A percentile compares a stretch with the other conserved stretches of the same genome.
These are phyloP conservation scores for Metridium senile DNA, from an alignment of 92 coral and sea anemone species.

Conservation along the genomic window DNA sequence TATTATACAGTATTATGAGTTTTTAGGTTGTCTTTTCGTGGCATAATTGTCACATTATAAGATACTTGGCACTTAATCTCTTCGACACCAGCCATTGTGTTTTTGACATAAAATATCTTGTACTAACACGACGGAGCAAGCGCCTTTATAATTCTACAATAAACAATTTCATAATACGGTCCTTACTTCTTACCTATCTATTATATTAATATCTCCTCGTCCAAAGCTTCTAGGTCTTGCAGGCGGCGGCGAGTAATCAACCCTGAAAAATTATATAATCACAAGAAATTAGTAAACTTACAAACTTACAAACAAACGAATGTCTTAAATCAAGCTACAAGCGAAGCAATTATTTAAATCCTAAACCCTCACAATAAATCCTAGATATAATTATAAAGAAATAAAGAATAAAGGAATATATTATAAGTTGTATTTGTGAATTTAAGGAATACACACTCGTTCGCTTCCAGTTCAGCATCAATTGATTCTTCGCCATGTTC, in stretches of 20 bases:
- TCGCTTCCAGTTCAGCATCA: conserved; percentile 8
- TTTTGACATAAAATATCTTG: neutral
- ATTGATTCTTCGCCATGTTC: conserved; percentile 12
- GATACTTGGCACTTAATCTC: too few species aligned
- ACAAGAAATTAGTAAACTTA: neutral
- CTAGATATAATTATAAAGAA: neutral
- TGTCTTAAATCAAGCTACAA: neutral
- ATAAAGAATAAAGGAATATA: neutral
- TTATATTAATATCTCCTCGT: conserved; percentile 14
- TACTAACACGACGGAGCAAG: neutral
- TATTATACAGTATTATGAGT: neutral
- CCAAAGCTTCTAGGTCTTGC: conserved; percentile 37
- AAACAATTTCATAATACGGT: neutral
- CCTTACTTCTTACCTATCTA: conserved; percentile 7
- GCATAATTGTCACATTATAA: neutral
- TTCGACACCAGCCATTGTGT: neutral
- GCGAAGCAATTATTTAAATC: neutral
- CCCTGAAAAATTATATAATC: neutral
- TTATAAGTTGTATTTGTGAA: neutral
- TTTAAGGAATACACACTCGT: conserved; percentile 12
- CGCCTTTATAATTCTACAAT: neutral
- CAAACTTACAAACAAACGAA: neutral
- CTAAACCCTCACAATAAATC: neutral
- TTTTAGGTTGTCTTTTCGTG: neutral
- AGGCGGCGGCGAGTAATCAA: conserved; percentile 3